A percentile compares a stretch with the other conserved stretches of the same genome.
Conservation (phyloP, 2,113 vertebrate species). For the Arvicanthis niloticus region DNA sequence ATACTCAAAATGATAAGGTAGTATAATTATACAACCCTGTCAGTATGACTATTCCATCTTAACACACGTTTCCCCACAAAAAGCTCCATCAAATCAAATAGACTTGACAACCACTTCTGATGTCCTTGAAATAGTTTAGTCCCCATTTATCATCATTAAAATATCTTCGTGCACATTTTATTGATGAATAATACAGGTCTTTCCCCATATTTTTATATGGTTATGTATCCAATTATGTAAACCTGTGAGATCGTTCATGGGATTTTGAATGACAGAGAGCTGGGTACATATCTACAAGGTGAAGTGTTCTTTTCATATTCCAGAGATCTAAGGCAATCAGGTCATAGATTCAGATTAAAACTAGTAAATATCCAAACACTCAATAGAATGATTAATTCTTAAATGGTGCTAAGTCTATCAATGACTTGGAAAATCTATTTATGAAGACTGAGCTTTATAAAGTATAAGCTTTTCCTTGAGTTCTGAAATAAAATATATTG, state of each 20-base stretch:
- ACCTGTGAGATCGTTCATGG: neutral
- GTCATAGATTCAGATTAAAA: conserved; percentile 14
- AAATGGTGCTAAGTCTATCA: conserved; percentile 15
- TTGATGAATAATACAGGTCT: conserved; percentile 25
- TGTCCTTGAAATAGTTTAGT: conserved; percentile 52
- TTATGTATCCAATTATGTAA: conserved; percentile 5
- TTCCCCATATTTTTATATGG: conserved; percentile 13
- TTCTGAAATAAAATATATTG: conserved; percentile 4
- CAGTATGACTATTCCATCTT: neutral
- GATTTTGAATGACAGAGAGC: conserved; percentile 8
- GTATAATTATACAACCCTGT: neutral
- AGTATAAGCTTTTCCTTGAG: conserved; percentile 31
- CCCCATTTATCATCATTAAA: conserved; percentile 39
- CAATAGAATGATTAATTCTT: conserved; percentile 27
- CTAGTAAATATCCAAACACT: neutral
- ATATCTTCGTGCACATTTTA: conserved; percentile 38
- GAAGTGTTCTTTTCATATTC: neutral
- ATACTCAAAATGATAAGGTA: conserved; percentile 30
- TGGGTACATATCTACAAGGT: conserved; percentile 2
- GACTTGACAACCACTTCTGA: conserved; percentile 41
- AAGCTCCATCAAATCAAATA: conserved; percentile 51
- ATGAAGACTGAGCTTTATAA: conserved; percentile 31
- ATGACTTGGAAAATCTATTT: conserved; percentile 36
- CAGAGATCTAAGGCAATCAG: neutral
- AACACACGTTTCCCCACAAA: conserved; percentile 3